Evolutionary conservation across 1,140 invertebrate species (phyloP).

Genomic region (Triops longicaudatus): DNA sequence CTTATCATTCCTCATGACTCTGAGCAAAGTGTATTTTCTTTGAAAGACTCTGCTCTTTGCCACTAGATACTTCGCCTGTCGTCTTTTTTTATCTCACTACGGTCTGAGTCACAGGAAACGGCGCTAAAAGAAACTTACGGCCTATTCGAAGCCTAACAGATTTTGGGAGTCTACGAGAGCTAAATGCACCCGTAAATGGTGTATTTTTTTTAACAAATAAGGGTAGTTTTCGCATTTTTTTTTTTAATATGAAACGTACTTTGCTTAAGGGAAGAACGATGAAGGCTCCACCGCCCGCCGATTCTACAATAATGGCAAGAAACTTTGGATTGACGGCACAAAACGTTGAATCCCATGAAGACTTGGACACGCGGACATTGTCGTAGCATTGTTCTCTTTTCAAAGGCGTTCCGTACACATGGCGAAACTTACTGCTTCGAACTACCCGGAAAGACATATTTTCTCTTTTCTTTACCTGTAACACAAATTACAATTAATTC

Average conservation of each 20-base stretch:
- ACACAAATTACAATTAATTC: slow-evolving; percentile 21
- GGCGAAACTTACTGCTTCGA: slow-evolving; percentile 93
- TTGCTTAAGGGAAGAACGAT: slow-evolving; percentile 94
- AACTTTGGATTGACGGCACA: slow-evolving; percentile 99
- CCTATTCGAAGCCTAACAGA: no score
- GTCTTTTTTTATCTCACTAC: no score
- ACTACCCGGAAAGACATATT: slow-evolving; percentile 91
- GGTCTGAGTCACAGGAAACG: no score
- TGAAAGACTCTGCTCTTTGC: no score
- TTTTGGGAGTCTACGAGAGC: no score
- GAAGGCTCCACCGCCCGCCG: slow-evolving; percentile 96
- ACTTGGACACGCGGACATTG: slow-evolving; percentile 95
- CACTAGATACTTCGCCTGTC: no score
- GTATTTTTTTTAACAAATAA: no score
- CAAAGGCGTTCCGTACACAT: slow-evolving; percentile 92
- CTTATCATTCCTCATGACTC: no score
- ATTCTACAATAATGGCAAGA: slow-evolving; percentile 96
- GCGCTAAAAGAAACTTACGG: no score
- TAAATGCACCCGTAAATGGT: no score
- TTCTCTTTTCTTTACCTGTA: slow-evolving; percentile 22
- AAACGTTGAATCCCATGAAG: slow-evolving; percentile 96
- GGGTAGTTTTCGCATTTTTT: not conserved
- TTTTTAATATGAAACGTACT: slow-evolving; percentile 49
- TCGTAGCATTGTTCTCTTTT: slow-evolving; percentile 99
- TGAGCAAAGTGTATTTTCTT: no score